phyloP scores from a whole-genome alignment of 2,888 invertebrate genomes.

The Steromphala cineraria region DNA sequence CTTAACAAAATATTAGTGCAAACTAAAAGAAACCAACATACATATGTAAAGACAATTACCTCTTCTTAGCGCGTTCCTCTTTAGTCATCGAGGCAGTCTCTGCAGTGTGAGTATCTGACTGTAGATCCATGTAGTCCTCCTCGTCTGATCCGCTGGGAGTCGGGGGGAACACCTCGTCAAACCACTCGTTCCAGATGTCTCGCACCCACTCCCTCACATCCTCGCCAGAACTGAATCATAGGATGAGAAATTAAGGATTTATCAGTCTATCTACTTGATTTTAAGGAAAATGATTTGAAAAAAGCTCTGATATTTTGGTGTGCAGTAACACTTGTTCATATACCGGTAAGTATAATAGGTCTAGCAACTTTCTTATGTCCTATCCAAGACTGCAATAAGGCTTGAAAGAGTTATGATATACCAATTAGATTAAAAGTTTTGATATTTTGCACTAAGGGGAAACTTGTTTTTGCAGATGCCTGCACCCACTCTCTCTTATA shows the following conservation, averaged over 20 bases:
- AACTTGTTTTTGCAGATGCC: no score
- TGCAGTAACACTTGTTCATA: no score
- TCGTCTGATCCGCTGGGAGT: slow-evolving; percentile 65
- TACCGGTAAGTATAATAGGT: no score
- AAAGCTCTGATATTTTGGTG: no score
- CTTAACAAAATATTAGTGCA: no score
- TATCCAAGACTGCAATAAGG: no score
- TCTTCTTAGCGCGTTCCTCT: background rate
- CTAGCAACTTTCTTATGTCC: no score
- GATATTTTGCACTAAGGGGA: no score
- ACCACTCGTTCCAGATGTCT: slow-evolving; percentile 74
- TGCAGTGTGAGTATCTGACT: slow-evolving; percentile 9
- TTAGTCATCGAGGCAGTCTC: background rate
- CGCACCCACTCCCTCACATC: slow-evolving; percentile 70
- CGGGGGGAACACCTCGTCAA: slow-evolving; percentile 74
- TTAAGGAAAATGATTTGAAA: background rate
- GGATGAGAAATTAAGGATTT: no score
- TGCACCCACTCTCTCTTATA: no score
- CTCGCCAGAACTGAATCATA: background rate
- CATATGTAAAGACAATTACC: background rate
- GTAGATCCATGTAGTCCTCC: slow-evolving; percentile 39
- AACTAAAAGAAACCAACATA: background rate
- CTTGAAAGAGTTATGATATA: no score
- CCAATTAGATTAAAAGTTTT: no score
- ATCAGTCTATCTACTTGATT: background rate